phyloP scores from a whole-genome alignment of 2,797 vertebrate species.

The Anguilla megastoma region DNA sequence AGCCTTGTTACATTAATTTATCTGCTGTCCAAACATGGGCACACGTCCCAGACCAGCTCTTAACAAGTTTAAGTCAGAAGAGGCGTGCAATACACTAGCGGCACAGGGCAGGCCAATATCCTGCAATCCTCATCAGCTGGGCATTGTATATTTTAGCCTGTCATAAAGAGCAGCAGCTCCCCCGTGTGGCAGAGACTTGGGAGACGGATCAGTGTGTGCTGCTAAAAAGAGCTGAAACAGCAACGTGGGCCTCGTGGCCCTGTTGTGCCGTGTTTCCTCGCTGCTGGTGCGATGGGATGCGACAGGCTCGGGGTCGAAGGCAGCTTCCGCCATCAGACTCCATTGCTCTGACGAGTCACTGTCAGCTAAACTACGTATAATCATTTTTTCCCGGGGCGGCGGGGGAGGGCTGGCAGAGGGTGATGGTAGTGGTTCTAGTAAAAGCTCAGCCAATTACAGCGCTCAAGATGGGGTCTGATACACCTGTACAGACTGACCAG shows the following conservation, averaged over 20 bases:
- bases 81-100: neutral
- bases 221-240: neutral
- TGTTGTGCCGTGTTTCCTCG: neutral
- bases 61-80: constrained; percentile 8
- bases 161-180: neutral
- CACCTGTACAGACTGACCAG: neutral
- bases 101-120: neutral
- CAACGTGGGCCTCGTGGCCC: neutral
- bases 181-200: constrained; percentile 13
- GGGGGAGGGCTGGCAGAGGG: too few species aligned
- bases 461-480: too few species aligned
- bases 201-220: neutral
- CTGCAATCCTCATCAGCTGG: neutral
- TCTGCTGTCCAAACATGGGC: neutral
- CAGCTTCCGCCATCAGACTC: neutral
- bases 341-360: neutral
- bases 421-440: too few species aligned
- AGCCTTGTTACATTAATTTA: neutral
- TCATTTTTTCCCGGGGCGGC: too few species aligned
- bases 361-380: neutral
- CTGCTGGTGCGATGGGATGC: neutral
- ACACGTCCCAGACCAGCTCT: neutral
- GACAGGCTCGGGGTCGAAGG: constrained; percentile 3
- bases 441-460: too few species aligned
- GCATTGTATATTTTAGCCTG: neutral